phyloP scores from a whole-genome alignment of 2,888 invertebrate species.

The Lasioglossum marginatum region DNA sequence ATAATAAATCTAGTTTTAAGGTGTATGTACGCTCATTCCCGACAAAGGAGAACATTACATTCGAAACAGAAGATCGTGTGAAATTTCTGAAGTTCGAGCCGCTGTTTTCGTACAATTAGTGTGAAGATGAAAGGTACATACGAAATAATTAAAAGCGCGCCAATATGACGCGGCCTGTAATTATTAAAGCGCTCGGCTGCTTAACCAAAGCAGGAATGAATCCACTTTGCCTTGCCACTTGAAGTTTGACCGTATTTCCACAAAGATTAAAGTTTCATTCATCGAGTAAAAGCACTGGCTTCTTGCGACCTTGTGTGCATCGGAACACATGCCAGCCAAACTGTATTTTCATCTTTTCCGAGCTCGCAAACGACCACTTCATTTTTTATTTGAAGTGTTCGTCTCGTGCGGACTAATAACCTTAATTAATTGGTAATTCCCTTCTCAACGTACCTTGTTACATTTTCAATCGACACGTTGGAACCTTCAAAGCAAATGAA shows the following conservation, averaged over 20 bases:
- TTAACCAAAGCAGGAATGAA: constrained; percentile 48
- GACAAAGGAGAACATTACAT: not conserved
- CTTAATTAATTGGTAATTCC: constrained; percentile 5
- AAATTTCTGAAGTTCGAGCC: not conserved
- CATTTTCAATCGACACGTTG: not conserved
- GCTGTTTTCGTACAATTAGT: not conserved
- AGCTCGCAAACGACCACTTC: constrained; percentile 9
- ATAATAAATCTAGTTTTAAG: not conserved
- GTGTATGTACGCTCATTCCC: not conserved
- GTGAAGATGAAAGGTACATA: not conserved
- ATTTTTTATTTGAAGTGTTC: constrained; percentile 12
- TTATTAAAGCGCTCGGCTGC: constrained; percentile 52
- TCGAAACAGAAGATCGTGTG: not conserved
- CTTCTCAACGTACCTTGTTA: no score
- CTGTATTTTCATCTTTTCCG: constrained; percentile 29
- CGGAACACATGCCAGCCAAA: constrained; percentile 18
- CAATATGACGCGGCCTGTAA: constrained; percentile 41
- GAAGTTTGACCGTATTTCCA: constrained; percentile 59
- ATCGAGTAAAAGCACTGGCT: constrained; percentile 48
- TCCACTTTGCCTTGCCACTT: constrained; percentile 49
- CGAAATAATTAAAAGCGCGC: constrained; percentile 44
- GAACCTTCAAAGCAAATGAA: not conserved
- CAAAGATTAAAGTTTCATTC: constrained; percentile 60
- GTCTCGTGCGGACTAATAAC: not conserved
- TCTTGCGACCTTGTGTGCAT: constrained; percentile 43